Conservation (phyloP, 2,113 vertebrate species). For the Esox niger region DNA sequence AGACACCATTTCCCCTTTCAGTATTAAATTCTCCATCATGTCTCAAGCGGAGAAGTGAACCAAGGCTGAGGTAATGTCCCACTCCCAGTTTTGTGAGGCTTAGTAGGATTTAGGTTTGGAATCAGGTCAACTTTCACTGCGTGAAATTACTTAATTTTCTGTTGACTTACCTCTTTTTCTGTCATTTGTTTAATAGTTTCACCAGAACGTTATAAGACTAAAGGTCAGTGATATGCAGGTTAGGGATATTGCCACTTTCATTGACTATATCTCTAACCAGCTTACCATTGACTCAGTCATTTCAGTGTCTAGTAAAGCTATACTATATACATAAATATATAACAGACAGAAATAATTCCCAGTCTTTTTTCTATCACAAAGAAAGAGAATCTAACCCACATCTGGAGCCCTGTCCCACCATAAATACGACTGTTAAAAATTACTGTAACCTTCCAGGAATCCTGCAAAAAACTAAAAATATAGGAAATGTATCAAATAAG, state of each 20-base stretch:
- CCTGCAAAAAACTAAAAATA: too few species aligned
- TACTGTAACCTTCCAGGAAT: too few species aligned
- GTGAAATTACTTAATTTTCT: neutral
- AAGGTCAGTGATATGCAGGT: too few species aligned
- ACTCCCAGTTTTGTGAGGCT: conserved; percentile 1
- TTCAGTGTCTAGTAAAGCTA: conserved; percentile 1
- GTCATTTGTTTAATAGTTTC: too few species aligned
- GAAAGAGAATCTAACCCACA: conserved; percentile 8
- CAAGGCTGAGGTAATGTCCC: conserved; percentile 80
- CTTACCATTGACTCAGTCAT: neutral
- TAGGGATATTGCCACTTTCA: too few species aligned
- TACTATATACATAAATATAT: too few species aligned
- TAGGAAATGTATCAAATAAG: too few species aligned
- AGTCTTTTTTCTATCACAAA: neutral
- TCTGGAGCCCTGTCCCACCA: too few species aligned
- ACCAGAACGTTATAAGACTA: too few species aligned
- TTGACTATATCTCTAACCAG: neutral
- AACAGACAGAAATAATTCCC: too few species aligned
- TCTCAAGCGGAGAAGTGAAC: conserved; percentile 90
- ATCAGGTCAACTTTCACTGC: neutral
- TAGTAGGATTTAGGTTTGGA: neutral
- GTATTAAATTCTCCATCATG: conserved; percentile 88
- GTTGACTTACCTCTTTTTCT: too few species aligned
- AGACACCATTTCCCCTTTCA: conserved; percentile 43
- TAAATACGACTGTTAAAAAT: too few species aligned